Base-by-base conservation (phyloP, 2,797 vertebrate species). In the Acrocephalus scirpaceus region DNA sequence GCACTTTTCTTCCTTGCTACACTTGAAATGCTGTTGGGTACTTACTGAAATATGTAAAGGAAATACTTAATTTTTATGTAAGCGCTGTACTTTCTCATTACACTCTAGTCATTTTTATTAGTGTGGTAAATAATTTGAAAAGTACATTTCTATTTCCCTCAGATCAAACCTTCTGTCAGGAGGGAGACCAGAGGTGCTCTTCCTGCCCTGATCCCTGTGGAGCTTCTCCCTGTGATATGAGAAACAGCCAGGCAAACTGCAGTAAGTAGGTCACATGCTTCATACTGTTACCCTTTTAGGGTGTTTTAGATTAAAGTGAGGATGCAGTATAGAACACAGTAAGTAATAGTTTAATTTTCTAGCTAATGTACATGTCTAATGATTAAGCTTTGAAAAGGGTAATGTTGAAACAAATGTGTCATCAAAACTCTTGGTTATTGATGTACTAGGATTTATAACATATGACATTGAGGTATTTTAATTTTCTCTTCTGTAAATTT, bases 181-280 rank as follows among this genome's bases (percentile, higher is more conserved):
- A 98, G 11, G 98, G 98, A 73, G 98, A 98, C 94, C 97, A 98
- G 70, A 97, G 97, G 87, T 99, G 99, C 84, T 86, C 93, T 81
- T 97, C 98, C 91, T 99, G 99, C 92, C 96, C 98, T 30, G 97
- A 98, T 27, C 76, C 89, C 22, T 99, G 99, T 94, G 97, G 86
- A 70, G 95, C 95, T 95, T 72, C 97, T 45, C 45, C 94, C 62
- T 99, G 99, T 38, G 98, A 98, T 84, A 91, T 83, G 29, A 96
- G 96, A 61, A 96, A 92, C 80, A 97, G 93, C 95, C 97, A 66
- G 94, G 95, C 81, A 90, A 99, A 98, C 98, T 99, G 99, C 95
- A 98, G 99, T 99, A 98, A 99, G 99, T 98, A 93, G 66, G 56
- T 47, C 34, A 66, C 23, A 20, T 84, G 82, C 80, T 90, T 83